Conservation (phyloP, 2,113 vertebrate genomes). For the Brevimyrus niger region DNA sequence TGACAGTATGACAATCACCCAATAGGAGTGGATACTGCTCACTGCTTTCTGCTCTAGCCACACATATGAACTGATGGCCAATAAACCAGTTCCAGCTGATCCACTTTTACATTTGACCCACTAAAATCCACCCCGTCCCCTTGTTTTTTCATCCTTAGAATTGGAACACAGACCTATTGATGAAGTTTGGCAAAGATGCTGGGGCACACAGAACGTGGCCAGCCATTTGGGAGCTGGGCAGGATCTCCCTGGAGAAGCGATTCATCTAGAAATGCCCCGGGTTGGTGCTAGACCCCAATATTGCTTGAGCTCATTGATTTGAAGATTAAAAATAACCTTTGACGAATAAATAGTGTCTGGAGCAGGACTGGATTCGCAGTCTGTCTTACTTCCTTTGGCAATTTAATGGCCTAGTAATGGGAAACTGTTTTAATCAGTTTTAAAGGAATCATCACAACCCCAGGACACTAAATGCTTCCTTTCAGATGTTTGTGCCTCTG, state of each 20-base stretch:
- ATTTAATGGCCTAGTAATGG: slow-evolving; percentile 14
- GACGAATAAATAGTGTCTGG: slow-evolving; percentile 17
- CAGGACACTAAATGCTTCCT: background rate
- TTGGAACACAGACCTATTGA: slow-evolving; percentile 33
- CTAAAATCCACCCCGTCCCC: slow-evolving; percentile 32
- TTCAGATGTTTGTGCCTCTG: background rate
- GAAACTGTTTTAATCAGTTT: slow-evolving; percentile 14
- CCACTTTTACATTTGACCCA: slow-evolving; percentile 47
- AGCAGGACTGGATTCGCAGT: background rate
- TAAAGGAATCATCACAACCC: background rate
- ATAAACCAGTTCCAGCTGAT: slow-evolving; percentile 43
- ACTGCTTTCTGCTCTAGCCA: background rate
- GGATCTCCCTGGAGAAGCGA: background rate
- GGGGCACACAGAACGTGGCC: background rate
- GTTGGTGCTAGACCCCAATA: slow-evolving; percentile 11
- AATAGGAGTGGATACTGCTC: background rate
- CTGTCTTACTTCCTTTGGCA: slow-evolving; percentile 18
- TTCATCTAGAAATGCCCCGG: slow-evolving; percentile 10
- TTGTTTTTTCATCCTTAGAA: slow-evolving; percentile 31
- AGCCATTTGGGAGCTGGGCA: slow-evolving; percentile 11
- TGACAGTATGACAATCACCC: background rate
- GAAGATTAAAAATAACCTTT: slow-evolving; percentile 11
- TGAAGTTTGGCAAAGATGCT: slow-evolving; percentile 27
- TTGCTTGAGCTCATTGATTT: slow-evolving; percentile 9
- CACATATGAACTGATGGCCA: slow-evolving; percentile 32